A percentile compares a stretch with the other conserved stretches of the same genome.
Conservation (phyloP, 2,797 vertebrate genomes). For the Gastrophryne carolinensis region DNA sequence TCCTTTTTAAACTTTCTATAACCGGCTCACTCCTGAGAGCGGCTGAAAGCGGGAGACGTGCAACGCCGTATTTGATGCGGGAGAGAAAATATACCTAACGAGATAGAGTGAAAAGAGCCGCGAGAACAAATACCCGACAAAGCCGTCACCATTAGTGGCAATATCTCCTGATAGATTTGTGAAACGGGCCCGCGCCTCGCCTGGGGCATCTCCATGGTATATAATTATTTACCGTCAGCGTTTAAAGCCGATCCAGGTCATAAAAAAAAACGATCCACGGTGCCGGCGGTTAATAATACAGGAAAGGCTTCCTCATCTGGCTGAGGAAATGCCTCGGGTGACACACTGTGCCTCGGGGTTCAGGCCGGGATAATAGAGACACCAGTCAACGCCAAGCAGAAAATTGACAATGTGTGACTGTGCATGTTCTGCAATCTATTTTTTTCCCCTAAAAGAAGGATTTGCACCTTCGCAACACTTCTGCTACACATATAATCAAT, state of each 20-base stretch:
- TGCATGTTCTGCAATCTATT: too few relatives aligned
- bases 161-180: background rate
- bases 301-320: background rate
- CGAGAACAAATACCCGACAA: background rate
- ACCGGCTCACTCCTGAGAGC: conserved; percentile 32
- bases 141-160: background rate
- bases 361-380: background rate
- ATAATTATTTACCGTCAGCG: background rate
- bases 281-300: background rate
- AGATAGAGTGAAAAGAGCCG: background rate
- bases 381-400: background rate
- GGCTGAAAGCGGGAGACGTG: conserved; percentile 1
- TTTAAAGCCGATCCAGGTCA: background rate
- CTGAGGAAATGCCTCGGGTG: background rate
- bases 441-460: too few relatives aligned
- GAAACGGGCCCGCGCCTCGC: background rate
- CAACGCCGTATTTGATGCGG: background rate
- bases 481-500: too few relatives aligned
- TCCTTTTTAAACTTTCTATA: conserved; percentile 40
- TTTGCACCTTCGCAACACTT: too few relatives aligned
- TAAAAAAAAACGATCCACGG: background rate
- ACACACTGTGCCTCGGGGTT: background rate
- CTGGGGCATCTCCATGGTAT: background rate
- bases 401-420: background rate
- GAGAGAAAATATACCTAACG: conserved; percentile 22